phyloP scores from a whole-genome alignment of 2,113 vertebrate genomes.

The Canis aureus region DNA sequence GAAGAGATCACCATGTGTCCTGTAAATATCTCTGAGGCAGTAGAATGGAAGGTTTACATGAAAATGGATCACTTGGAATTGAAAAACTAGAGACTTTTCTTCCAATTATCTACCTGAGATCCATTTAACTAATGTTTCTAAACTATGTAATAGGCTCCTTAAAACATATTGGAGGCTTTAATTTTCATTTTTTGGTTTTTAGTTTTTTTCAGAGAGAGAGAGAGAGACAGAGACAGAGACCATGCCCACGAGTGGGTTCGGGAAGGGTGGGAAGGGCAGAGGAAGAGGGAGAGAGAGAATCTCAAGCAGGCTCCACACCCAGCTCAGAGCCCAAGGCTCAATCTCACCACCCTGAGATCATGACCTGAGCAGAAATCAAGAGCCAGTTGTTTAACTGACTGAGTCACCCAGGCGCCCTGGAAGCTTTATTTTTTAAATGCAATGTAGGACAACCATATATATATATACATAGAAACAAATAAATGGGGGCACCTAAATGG shows the following conservation, averaged over 20 bases:
- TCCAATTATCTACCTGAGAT: neutral
- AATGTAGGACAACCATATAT: neutral
- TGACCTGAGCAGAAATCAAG: neutral
- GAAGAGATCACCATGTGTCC: neutral
- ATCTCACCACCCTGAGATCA: neutral
- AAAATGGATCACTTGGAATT: neutral
- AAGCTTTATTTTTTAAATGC: constrained; percentile 6
- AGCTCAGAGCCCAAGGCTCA: neutral
- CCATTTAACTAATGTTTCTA: neutral
- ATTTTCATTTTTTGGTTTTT: neutral
- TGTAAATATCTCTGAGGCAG: neutral
- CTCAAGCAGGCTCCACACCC: neutral
- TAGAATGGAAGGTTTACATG: neutral
- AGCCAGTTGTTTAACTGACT: neutral
- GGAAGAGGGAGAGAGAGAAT: neutral
- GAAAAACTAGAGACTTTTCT: neutral
- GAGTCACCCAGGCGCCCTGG: neutral
- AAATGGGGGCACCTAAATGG: too few species aligned
- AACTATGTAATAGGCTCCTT: neutral
- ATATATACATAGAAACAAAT: neutral
- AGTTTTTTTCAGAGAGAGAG: neutral
- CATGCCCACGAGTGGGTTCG: neutral
- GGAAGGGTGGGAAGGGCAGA: neutral
- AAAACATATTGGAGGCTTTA: neutral
- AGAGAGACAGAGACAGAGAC: neutral